Percentiles rank a stretch among this genome's conserved stretches.
Conservation (phyloP, 2,113 vertebrate genomes). For the Seriola rivoliana region DNA sequence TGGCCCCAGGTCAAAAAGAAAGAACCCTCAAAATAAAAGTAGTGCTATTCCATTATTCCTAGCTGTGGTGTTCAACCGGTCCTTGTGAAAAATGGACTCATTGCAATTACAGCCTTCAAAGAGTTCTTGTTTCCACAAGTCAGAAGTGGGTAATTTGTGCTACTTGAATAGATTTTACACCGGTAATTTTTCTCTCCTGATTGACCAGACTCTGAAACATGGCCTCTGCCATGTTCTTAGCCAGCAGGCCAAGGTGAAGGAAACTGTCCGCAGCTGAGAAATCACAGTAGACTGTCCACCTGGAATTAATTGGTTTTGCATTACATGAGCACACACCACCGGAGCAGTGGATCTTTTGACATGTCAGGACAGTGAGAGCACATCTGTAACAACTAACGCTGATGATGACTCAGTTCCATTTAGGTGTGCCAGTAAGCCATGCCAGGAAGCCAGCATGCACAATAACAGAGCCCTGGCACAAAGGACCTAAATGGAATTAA, state of each 20-base stretch:
- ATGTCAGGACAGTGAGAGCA: slow-evolving; percentile 16
- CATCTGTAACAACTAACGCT: slow-evolving; percentile 13
- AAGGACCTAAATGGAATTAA: not conserved
- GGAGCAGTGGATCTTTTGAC: slow-evolving; percentile 18
- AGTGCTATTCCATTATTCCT: too few species aligned
- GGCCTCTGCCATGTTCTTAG: slow-evolving; percentile 1
- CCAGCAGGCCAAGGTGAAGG: slow-evolving; percentile 34
- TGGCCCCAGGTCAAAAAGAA: too few species aligned
- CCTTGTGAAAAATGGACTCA: too few species aligned
- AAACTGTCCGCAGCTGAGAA: slow-evolving; percentile 61
- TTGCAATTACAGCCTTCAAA: too few species aligned
- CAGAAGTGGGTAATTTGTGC: too few species aligned
- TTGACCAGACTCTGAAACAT: not conserved
- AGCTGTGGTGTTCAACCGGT: too few species aligned
- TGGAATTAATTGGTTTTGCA: slow-evolving; percentile 51
- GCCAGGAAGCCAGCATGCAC: not conserved
- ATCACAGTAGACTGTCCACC: slow-evolving; percentile 60
- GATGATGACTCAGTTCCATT: slow-evolving; percentile 27
- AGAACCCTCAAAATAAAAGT: too few species aligned
- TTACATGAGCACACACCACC: slow-evolving; percentile 8
- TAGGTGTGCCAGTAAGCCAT: not conserved
- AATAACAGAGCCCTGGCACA: not conserved
- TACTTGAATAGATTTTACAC: too few species aligned
- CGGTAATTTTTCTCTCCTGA: not conserved
- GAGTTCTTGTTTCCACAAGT: too few species aligned